Base-by-base conservation (phyloP, 2,797 vertebrate species). In the Paratrypauchen microcephalus region DNA sequence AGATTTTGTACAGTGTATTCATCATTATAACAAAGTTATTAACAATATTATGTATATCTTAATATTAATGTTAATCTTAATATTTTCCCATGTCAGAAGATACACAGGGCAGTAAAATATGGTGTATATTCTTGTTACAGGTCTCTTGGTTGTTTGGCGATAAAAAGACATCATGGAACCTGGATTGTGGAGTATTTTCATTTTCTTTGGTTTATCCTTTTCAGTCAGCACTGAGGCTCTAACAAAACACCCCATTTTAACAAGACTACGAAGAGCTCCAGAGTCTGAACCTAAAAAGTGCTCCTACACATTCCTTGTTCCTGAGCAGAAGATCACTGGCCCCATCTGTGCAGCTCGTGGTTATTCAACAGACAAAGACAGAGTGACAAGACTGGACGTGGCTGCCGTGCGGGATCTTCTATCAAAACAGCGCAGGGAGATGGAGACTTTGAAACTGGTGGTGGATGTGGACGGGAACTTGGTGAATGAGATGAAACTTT, bases 401-500 rank as follows among this genome's bases (percentile, higher is more conserved):
- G 95, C 97, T 41, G 92, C 95, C 2, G 87, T 99, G 68, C 95
- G 95, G 16, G 97, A 98, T 12, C 92, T 96, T 65, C 90, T 99
- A 71, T 94, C 94, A 19, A 96, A 95, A 89, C 97, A 99, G 87
- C 94, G 94, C 65, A 75, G 95, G 16, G 96, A 99, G 89, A 96
- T 97, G 70, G 98, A 99, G 66, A 95, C 95, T 7, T 76, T 99
- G 83, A 95, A 97, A 69, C 19, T 97, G 86, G 94, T 97, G 63
- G 98, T 99, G 83, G 97, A 99, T 0, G 97, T 99, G 54, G 97
- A 99, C 0, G 97, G 97, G 2, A 97, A 97, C 89, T 90, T 99
- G 56, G 97, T 99, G 62, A 99, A 95, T 0, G 98, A 99, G 90
- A 97, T 99, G 55, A 99, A 99, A 88, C 83, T 99, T 58, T 83